These are phyloP conservation scores for Priocnemis perturbator DNA, from an alignment of 2,888 invertebrate species.

Conservation along the genomic window DNA sequence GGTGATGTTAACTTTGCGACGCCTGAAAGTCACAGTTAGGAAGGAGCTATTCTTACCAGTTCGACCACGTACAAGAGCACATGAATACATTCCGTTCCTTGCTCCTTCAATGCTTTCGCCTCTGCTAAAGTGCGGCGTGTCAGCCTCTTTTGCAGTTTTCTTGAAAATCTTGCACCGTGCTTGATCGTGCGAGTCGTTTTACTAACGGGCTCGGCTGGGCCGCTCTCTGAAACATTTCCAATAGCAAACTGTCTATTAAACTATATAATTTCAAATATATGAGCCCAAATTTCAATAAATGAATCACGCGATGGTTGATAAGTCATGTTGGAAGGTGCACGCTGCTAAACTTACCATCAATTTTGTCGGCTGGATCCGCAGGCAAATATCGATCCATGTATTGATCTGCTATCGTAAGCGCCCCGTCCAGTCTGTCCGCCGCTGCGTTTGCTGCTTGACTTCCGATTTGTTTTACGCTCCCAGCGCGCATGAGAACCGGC, in stretches of 20 bases:
- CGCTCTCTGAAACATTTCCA: constrained; percentile 58
- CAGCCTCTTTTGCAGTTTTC: constrained; percentile 85
- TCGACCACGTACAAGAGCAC: constrained; percentile 87
- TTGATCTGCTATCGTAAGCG: constrained; percentile 86
- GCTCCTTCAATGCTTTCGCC: constrained; percentile 87
- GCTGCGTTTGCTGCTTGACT: constrained; percentile 85
- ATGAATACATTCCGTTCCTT: constrained; percentile 85
- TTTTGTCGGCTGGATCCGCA: constrained; percentile 80
- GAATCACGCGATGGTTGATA: no score
- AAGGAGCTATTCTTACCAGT: constrained; percentile 78
- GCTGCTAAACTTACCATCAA: constrained; percentile 77
- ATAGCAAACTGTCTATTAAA: neutral
- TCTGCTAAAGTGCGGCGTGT: constrained; percentile 87
- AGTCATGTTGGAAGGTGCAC: no score
- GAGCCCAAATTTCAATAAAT: no score
- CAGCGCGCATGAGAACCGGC: constrained; percentile 86
- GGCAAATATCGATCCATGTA: constrained; percentile 90
- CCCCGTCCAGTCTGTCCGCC: constrained; percentile 85
- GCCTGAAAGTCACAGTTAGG: neutral
- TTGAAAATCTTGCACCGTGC: constrained; percentile 85
- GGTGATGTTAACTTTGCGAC: no score
- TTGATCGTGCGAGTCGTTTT: constrained; percentile 86
- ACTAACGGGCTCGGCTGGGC: constrained; percentile 72
- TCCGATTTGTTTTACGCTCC: constrained; percentile 88
- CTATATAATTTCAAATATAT: no score